Conservation (phyloP, 2,113 vertebrate species). For the Isichthys henryi region DNA sequence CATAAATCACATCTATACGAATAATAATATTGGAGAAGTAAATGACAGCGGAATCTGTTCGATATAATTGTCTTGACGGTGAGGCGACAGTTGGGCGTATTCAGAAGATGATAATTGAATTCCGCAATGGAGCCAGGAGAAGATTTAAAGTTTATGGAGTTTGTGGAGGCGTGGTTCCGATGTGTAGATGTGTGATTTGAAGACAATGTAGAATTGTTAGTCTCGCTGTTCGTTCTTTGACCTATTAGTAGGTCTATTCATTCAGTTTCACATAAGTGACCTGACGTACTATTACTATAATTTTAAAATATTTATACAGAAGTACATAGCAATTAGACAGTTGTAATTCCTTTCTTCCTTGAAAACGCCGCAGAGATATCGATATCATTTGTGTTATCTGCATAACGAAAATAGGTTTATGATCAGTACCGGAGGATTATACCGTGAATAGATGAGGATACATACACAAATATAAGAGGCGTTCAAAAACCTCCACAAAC, state of each 20-base stretch:
- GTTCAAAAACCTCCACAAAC: neutral
- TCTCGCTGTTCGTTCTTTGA: neutral
- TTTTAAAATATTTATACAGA: neutral
- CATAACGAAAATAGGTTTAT: neutral
- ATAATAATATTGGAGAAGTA: constrained; percentile 23
- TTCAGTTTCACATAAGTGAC: neutral
- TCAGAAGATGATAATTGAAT: constrained; percentile 10
- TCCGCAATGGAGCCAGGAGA: neutral
- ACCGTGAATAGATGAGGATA: neutral
- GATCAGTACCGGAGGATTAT: neutral
- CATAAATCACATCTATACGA: constrained; percentile 26
- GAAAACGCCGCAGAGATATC: neutral
- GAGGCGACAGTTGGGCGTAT: neutral
- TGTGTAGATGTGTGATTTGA: constrained; percentile 7
- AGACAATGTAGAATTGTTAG: neutral
- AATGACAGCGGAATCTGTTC: constrained; percentile 9
- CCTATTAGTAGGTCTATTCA: neutral
- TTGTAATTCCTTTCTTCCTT: neutral
- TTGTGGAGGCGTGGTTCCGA: constrained; percentile 31
- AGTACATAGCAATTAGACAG: neutral
- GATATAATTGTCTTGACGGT: constrained; percentile 9
- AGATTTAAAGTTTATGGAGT: constrained; percentile 41
- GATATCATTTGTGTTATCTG: neutral
- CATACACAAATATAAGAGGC: neutral
- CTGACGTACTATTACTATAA: neutral